phyloP scores from a whole-genome alignment of 2,888 invertebrate species.

The Emmelina monodactyla region DNA sequence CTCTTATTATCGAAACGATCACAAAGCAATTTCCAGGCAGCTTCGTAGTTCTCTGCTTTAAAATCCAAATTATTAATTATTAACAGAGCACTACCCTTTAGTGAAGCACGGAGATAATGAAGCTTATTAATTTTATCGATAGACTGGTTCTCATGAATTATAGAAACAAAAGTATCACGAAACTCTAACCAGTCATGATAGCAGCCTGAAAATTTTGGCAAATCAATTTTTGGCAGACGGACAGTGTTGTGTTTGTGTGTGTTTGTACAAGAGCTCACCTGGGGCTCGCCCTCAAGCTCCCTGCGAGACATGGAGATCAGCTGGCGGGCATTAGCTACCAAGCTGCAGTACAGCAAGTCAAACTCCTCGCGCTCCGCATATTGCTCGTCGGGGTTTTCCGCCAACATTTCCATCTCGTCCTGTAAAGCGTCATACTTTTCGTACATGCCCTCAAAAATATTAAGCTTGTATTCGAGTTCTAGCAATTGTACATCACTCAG shows the following conservation, averaged over 20 bases:
- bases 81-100: constrained; percentile 12
- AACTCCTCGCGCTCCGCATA: constrained; percentile 10
- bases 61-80: constrained; percentile 13
- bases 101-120: constrained; percentile 12
- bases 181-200: constrained; percentile 13
- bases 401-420: constrained; percentile 10
- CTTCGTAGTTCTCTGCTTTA: constrained; percentile 8
- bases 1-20: constrained; percentile 11
- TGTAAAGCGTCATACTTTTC: constrained; percentile 11
- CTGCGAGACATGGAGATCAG: constrained; percentile 2
- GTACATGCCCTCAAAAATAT: background rate
- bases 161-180: constrained; percentile 9
- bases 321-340: constrained; percentile 6
- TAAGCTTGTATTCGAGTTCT: background rate
- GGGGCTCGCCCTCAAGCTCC: background rate
- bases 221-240: constrained; percentile 13
- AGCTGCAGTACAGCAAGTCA: constrained; percentile 7
- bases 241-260: constrained; percentile 1
- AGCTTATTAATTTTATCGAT: constrained; percentile 11
- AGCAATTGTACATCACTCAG: background rate
- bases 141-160: constrained; percentile 10
- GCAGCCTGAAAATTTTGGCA: constrained; percentile 10
- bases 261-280: constrained; percentile 4
- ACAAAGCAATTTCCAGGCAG: constrained; percentile 13
- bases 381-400: constrained; percentile 8